Conservation (phyloP, 2,888 invertebrate species). For the Drosophila affinis region DNA sequence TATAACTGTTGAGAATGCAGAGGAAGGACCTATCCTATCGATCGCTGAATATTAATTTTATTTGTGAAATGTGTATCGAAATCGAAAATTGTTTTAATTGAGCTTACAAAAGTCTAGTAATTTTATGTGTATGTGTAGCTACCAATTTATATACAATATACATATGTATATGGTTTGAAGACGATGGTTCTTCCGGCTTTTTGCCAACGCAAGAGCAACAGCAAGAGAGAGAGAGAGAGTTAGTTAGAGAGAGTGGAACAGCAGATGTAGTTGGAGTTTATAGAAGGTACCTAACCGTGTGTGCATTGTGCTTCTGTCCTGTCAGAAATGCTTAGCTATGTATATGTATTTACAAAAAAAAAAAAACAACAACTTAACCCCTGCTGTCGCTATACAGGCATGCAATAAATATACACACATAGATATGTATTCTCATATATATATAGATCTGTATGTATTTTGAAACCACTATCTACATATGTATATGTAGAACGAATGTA, state of each 20-base stretch:
- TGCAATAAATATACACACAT: not conserved
- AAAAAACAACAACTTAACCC: not conserved
- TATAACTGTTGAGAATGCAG: no score
- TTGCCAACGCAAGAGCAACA: constrained; percentile 6
- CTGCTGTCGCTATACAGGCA: not conserved
- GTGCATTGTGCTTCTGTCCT: constrained; percentile 2
- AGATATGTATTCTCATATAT: constrained; percentile 8
- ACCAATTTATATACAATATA: constrained; percentile 34
- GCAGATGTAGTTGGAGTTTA: not conserved
- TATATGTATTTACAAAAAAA: not conserved
- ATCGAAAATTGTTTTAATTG: constrained; percentile 42
- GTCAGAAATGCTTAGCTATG: not conserved
- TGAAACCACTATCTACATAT: not conserved
- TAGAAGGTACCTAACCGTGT: not conserved
- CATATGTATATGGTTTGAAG: constrained; percentile 9
- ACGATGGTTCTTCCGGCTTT: constrained; percentile 15
- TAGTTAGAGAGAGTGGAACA: not conserved
- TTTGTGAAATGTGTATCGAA: constrained; percentile 33
- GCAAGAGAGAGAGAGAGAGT: no score
- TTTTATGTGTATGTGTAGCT: constrained; percentile 19
- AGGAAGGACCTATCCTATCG: no score
- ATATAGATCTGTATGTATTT: constrained; percentile 35
- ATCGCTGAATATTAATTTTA: not conserved
- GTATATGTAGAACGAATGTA: not conserved
- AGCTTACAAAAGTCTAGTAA: constrained; percentile 44